phyloP scores from a whole-genome alignment of 1,140 invertebrate species.

The Bradynema listronoti region DNA sequence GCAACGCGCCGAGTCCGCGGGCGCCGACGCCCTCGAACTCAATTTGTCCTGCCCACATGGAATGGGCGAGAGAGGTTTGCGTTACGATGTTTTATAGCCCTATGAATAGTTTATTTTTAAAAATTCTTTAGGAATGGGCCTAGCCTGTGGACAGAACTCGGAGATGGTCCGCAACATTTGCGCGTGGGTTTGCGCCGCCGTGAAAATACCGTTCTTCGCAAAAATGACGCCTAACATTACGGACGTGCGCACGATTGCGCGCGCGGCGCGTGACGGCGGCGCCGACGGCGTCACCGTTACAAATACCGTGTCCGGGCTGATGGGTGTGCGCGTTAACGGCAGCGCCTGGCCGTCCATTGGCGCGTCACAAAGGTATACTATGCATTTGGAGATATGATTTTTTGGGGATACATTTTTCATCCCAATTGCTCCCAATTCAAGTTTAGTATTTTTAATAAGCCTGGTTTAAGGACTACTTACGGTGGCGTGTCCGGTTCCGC shows the following conservation, averaged over 20 bases:
- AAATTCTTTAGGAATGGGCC: slow-evolving; percentile 79
- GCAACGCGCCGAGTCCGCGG: slow-evolving; percentile 69
- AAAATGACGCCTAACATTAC: slow-evolving; percentile 97
- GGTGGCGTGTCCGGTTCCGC: slow-evolving; percentile 93
- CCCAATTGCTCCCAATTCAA: not conserved
- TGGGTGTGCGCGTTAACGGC: slow-evolving; percentile 74
- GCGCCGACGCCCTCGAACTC: slow-evolving; percentile 86
- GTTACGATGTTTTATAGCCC: slow-evolving; percentile 5
- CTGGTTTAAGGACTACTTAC: slow-evolving; percentile 71
- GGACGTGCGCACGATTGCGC: slow-evolving; percentile 78
- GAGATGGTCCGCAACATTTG: slow-evolving; percentile 80
- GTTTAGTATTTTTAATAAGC: not conserved
- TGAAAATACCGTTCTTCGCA: slow-evolving; percentile 85
- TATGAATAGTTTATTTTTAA: slow-evolving; percentile 22
- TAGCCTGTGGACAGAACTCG: slow-evolving; percentile 91
- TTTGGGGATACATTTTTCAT: not conserved
- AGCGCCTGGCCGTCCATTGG: slow-evolving; percentile 86
- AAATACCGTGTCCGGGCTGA: slow-evolving; percentile 87
- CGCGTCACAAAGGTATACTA: slow-evolving; percentile 62
- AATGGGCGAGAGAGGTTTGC: slow-evolving; percentile 77
- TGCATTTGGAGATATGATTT: too few relatives aligned
- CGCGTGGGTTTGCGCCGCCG: slow-evolving; percentile 69
- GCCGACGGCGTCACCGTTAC: slow-evolving; percentile 91
- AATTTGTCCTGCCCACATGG: slow-evolving; percentile 97
- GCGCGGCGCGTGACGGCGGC: slow-evolving; percentile 79